phyloP scores from a whole-genome alignment of 2,113 vertebrate species.

The Dendropsophus ebraccatus region DNA sequence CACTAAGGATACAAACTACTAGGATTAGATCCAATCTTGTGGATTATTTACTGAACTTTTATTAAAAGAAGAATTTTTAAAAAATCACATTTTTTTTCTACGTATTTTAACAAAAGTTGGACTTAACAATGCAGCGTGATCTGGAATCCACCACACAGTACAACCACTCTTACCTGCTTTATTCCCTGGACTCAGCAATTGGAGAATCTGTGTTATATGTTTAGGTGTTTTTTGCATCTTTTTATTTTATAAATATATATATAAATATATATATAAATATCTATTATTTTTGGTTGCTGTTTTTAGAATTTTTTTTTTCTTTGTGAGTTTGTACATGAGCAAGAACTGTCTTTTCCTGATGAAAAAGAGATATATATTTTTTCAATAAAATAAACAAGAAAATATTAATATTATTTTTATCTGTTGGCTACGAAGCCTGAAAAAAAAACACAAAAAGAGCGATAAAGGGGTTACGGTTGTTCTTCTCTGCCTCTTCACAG shows the following conservation, averaged over 20 bases:
- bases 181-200: slow-evolving; percentile 52
- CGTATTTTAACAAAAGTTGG: slow-evolving; percentile 25
- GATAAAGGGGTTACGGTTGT: slow-evolving; percentile 37
- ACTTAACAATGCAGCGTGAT: slow-evolving; percentile 12
- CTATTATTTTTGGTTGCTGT: slow-evolving; percentile 56
- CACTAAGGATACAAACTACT: slow-evolving; percentile 49
- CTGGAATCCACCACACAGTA: slow-evolving; percentile 35
- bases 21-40: slow-evolving; percentile 36
- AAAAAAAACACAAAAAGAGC: slow-evolving; percentile 29
- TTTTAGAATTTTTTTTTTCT: slow-evolving; percentile 49
- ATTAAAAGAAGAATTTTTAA: slow-evolving; percentile 35
- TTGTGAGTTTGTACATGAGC: slow-evolving; percentile 57
- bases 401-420: slow-evolving; percentile 61
- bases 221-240: slow-evolving; percentile 41
- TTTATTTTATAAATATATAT: slow-evolving; percentile 55
- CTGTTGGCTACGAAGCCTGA: slow-evolving; percentile 40
- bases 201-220: slow-evolving; percentile 51
- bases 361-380: slow-evolving; percentile 58
- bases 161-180: slow-evolving; percentile 55
- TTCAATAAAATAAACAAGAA: slow-evolving; percentile 59
- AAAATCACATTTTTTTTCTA: slow-evolving; percentile 12
- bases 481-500: slow-evolving; percentile 54
- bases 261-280: slow-evolving; percentile 52
- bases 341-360: slow-evolving; percentile 58
- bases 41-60: slow-evolving; percentile 43